phyloP scores from a whole-genome alignment of 1,140 invertebrate species.

The Drosophila truncata region DNA sequence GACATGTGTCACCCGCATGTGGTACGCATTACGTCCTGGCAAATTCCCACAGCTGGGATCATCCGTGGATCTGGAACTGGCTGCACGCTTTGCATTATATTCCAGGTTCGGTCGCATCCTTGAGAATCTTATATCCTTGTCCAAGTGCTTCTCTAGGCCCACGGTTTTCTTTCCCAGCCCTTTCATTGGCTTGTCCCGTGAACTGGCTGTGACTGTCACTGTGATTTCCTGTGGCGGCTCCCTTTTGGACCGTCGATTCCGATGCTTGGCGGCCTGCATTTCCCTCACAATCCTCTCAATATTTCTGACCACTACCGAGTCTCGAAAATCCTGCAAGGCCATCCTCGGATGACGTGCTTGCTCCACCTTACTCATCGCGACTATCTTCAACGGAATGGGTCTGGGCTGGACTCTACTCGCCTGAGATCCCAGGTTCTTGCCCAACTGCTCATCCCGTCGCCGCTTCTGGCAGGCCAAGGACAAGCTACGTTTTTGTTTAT shows the following conservation, averaged over 20 bases:
- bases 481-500: background rate
- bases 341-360: background rate
- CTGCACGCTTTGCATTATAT: background rate
- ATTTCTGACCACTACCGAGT: conserved; percentile 1
- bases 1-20: background rate
- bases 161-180: background rate
- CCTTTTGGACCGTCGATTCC: background rate
- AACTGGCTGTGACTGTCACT: no score
- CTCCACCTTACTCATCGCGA: background rate
- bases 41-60: background rate
- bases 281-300: conserved; percentile 12
- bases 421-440: background rate
- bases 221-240: no score
- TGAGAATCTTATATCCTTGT: background rate
- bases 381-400: conserved; percentile 3
- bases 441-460: background rate
- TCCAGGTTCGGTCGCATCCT: background rate
- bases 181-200: background rate
- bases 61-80: background rate
- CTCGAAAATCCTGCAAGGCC: background rate
- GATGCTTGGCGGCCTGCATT: background rate
- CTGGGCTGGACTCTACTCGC: background rate
- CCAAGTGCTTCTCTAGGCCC: background rate
- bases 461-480: background rate
- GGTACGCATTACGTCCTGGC: background rate